A percentile compares a stretch with the other conserved stretches of the same genome.
These are phyloP conservation scores for Falcaria lacertinaria DNA, from an alignment of 2,888 invertebrate genomes.

Conservation along the genomic window DNA sequence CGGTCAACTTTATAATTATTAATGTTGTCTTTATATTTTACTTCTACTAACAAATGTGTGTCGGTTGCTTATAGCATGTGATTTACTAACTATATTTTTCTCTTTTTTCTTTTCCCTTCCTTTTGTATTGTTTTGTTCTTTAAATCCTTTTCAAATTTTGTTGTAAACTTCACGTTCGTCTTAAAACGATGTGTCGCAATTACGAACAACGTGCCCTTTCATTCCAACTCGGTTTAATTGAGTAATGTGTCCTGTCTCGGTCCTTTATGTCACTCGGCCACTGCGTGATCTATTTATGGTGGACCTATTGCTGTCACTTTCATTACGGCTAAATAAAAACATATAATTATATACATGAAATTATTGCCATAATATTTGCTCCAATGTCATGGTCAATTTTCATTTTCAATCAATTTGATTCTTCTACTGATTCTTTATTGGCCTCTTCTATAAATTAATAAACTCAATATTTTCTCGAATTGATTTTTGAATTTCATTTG, in stretches of 20 bases:
- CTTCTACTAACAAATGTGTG: slow-evolving; percentile 13
- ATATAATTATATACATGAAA: background rate
- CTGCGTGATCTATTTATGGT: slow-evolving; percentile 54
- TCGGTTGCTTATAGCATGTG: slow-evolving; percentile 26
- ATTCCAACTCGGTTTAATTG: slow-evolving; percentile 47
- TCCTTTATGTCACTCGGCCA: slow-evolving; percentile 37
- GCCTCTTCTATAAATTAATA: no score
- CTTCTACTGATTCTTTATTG: no score
- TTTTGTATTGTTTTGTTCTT: slow-evolving; percentile 43
- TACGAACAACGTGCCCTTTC: slow-evolving; percentile 49
- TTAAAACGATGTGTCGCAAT: slow-evolving; percentile 16
- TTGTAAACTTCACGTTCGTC: background rate
- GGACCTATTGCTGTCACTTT: slow-evolving; percentile 17
- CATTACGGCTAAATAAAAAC: slow-evolving; percentile 8
- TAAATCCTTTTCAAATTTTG: background rate
- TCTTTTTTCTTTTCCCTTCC: slow-evolving; percentile 30
- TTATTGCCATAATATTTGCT: no score
- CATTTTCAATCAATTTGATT: no score
- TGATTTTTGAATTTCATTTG: no score
- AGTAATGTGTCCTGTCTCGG: slow-evolving; percentile 50
- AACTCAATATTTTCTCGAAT: no score
- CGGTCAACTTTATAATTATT: background rate
- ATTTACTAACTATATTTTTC: slow-evolving; percentile 48
- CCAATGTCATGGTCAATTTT: no score
- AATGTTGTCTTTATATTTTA: slow-evolving; percentile 9